These are phyloP conservation scores for Venusia cambrica DNA, from an alignment of 2,888 invertebrate species.

Conservation along the genomic window DNA sequence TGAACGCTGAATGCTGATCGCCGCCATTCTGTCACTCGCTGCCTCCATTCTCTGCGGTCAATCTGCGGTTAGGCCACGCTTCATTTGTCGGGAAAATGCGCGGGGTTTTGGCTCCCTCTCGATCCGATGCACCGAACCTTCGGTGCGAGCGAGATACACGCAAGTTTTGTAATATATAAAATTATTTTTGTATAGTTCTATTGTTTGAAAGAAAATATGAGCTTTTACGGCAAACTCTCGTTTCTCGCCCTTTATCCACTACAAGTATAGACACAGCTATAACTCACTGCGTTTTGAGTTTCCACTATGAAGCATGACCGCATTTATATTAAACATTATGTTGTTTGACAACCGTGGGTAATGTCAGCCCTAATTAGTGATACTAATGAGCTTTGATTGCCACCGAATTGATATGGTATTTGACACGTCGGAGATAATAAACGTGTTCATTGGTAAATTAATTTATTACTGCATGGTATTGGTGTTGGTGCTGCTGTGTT, in stretches of 20 bases:
- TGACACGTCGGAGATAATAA: conserved; percentile 35
- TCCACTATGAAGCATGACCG: conserved; percentile 7
- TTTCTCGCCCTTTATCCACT: conserved; percentile 36
- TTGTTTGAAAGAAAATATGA: conserved; percentile 75
- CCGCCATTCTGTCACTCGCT: conserved; percentile 80
- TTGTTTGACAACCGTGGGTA: conserved; percentile 31
- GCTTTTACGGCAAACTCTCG: conserved; percentile 64
- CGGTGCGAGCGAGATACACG: conserved; percentile 53
- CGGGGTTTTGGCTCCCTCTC: conserved; percentile 55
- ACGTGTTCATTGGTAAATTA: conserved; percentile 15
- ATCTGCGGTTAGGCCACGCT: conserved; percentile 81
- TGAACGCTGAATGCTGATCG: conserved; percentile 51
- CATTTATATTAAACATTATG: conserved; percentile 25
- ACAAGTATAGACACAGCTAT: background rate
- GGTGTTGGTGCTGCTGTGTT: no score
- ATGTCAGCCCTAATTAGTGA: conserved; percentile 41
- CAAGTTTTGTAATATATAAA: conserved; percentile 73
- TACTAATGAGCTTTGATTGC: conserved; percentile 46
- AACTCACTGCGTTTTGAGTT: background rate
- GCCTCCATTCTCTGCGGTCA: conserved; percentile 81
- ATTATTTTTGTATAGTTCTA: conserved; percentile 74
- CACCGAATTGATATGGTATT: conserved; percentile 37
- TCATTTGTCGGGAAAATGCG: conserved; percentile 81
- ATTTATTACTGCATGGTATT: no score
- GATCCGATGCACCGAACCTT: conserved; percentile 27